A percentile compares a stretch with the other conserved stretches of the same genome.
Conservation (phyloP, 2,797 vertebrate genomes). For the Acanthiza pusilla region DNA sequence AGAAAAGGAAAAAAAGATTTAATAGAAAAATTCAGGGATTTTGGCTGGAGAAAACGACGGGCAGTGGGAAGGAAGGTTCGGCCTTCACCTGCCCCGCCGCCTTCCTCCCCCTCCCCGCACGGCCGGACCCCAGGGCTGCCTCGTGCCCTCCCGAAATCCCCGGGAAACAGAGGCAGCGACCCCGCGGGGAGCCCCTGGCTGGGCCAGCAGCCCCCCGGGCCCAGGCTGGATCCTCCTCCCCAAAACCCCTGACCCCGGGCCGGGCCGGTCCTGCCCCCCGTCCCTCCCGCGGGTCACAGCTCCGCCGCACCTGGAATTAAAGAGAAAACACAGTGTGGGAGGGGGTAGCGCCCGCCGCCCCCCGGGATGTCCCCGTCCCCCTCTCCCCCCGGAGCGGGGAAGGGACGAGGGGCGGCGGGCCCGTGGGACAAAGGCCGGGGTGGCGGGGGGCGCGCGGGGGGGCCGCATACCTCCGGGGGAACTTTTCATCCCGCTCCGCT, state of each 20-base stretch:
- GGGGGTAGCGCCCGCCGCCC: not conserved
- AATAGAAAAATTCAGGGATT: not conserved
- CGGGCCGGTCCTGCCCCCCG: not conserved
- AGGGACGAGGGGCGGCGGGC: not conserved
- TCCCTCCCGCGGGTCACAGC: not conserved
- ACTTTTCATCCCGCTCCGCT: slow-evolving; percentile 1
- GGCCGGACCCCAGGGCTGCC: not conserved
- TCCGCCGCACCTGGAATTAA: slow-evolving; percentile 10
- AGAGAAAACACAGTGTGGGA: not conserved
- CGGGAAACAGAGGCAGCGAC: not conserved
- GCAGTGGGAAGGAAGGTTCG: not conserved
- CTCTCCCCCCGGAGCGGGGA: not conserved
- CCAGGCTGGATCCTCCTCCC: not conserved
- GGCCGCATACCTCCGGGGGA: not conserved
- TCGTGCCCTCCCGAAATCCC: not conserved
- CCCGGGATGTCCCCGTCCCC: not conserved
- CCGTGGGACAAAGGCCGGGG: not conserved
- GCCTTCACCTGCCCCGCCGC: not conserved
- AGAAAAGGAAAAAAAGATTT: not conserved
- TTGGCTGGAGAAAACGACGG: not conserved
- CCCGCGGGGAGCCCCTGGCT: not conserved
- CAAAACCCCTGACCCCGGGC: not conserved
- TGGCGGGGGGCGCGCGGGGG: not conserved
- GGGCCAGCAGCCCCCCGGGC: not conserved
- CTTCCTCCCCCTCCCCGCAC: not conserved